phyloP scores from a whole-genome alignment of 2,888 invertebrate genomes.

The Hypolimnas misippus region DNA sequence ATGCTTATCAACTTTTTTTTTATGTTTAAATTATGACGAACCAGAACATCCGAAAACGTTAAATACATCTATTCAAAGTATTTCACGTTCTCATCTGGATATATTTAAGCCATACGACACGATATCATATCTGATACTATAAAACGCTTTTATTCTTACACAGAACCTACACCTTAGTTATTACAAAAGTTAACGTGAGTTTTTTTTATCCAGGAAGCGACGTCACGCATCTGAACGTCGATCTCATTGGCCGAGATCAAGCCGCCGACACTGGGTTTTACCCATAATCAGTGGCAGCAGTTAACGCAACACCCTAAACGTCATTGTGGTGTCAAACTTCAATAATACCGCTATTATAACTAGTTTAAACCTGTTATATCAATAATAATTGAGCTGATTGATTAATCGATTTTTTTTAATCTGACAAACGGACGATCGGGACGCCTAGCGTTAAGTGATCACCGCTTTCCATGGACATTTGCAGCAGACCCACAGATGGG shows the following conservation, averaged over 20 bases:
- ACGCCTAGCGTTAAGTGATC: no score
- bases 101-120: not conserved
- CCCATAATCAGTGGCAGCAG: slow-evolving; percentile 13
- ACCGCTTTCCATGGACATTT: no score
- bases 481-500: no score
- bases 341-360: not conserved
- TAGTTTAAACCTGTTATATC: not conserved
- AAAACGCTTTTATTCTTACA: not conserved
- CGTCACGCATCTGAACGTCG: not conserved
- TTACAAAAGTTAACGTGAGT: not conserved
- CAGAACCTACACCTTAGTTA: slow-evolving; percentile 2
- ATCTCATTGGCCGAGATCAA: slow-evolving; percentile 13
- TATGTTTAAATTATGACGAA: no score
- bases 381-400: not conserved
- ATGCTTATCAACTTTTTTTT: no score
- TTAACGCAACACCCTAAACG: not conserved
- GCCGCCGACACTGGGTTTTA: slow-evolving; percentile 15
- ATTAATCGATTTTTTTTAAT: no score
- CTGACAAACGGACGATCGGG: no score
- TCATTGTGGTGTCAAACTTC: not conserved
- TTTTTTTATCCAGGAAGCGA: slow-evolving; percentile 22
- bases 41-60: no score
- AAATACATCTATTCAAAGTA: no score
- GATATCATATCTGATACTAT: not conserved
- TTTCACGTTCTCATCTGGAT: no score